Evolutionary conservation across 2,888 invertebrate genomes (phyloP).

Genomic region (Aspidiotus destructor): DNA sequence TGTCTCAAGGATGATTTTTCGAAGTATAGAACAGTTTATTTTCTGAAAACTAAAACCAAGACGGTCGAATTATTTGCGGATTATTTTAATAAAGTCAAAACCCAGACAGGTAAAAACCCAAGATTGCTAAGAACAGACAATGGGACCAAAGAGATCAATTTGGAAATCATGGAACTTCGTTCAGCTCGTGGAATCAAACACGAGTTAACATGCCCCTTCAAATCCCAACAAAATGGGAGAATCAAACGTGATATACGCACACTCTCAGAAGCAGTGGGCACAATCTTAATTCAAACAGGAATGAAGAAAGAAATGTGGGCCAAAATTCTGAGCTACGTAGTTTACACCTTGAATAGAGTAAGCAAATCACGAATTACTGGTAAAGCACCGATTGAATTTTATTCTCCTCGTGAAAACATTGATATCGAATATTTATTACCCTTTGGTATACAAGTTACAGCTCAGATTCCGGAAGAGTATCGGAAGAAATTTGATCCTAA

Average conservation of each 20-base stretch:
- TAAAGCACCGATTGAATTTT: conserved; percentile 38
- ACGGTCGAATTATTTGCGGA: too few relatives aligned
- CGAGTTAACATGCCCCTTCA: conserved; percentile 36
- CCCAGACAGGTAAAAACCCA: too few relatives aligned
- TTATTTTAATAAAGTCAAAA: too few relatives aligned
- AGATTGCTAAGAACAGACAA: conserved; percentile 19
- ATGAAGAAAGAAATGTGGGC: conserved; percentile 40
- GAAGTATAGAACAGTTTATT: too few relatives aligned
- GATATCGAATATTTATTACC: conserved; percentile 27
- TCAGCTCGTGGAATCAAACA: conserved; percentile 37
- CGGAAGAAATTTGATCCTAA: conserved; percentile 37
- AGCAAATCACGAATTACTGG: conserved; percentile 34
- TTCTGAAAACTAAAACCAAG: too few relatives aligned
- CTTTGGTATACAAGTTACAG: conserved; percentile 39
- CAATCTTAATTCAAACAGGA: conserved; percentile 36
- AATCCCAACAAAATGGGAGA: conserved; percentile 40
- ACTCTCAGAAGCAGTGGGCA: conserved; percentile 39
- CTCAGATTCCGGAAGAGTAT: conserved; percentile 39
- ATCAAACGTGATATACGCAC: conserved; percentile 40
- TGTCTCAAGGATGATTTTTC: too few relatives aligned
- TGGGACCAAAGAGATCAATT: conserved; percentile 27
- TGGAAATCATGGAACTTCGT: not conserved
- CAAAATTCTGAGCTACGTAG: conserved; percentile 38
- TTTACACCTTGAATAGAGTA: conserved; percentile 10
- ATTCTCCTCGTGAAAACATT: not conserved